Evolutionary conservation across 1,140 invertebrate genomes (phyloP).

Genomic region (Bombus picipes): DNA sequence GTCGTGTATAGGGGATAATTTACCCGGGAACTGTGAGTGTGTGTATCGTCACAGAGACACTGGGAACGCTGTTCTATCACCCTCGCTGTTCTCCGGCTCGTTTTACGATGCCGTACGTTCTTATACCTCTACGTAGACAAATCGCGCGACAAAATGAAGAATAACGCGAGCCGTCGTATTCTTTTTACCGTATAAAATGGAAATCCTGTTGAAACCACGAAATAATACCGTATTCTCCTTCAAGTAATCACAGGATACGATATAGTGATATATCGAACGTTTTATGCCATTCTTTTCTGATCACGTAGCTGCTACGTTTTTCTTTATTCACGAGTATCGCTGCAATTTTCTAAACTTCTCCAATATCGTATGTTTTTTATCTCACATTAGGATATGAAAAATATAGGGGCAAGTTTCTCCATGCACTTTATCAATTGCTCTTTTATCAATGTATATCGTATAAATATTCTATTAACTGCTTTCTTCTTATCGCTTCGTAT

Average conservation of each 20-base stretch:
- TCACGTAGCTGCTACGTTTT: background rate
- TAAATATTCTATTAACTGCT: no score
- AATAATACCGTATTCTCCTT: background rate
- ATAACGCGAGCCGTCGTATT: background rate
- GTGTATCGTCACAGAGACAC: constrained; percentile 12
- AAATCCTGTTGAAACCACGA: constrained; percentile 16
- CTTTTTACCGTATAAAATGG: constrained; percentile 9
- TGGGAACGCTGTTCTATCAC: background rate
- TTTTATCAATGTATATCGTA: no score
- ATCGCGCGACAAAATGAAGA: constrained; percentile 17
- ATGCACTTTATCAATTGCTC: background rate
- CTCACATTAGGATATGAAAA: no score
- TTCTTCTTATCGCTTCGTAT: no score
- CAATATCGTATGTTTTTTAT: background rate
- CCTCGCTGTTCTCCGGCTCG: background rate
- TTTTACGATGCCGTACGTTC: constrained; percentile 28
- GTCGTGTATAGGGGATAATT: constrained; percentile 49
- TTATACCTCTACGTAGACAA: background rate
- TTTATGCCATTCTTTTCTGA: background rate
- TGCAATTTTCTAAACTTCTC: background rate
- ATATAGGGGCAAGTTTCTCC: no score
- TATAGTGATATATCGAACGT: background rate
- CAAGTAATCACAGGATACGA: background rate
- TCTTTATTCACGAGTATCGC: background rate
- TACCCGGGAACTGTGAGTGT: constrained; percentile 17